Evolutionary conservation across 2,113 vertebrate species (phyloP).

Genomic region (Callionymus lyra): DNA sequence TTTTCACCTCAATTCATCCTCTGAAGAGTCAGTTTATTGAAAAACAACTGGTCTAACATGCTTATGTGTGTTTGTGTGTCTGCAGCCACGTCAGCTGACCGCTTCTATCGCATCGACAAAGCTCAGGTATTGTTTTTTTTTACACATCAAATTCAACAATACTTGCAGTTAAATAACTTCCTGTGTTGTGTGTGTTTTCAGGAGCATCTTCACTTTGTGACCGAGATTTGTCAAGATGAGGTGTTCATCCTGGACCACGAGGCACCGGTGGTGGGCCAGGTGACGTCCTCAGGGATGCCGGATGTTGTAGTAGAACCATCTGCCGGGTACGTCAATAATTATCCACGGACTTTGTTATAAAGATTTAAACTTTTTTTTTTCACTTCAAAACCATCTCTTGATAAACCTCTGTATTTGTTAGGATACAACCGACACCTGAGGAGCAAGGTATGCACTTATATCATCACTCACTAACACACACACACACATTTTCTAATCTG

Average conservation of each 20-base stretch:
- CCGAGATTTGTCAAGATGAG: slow-evolving; percentile 95
- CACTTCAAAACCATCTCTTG: not conserved
- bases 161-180: not conserved
- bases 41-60: too few species aligned
- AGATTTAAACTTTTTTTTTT: not conserved
- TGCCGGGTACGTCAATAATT: slow-evolving; percentile 63
- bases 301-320: slow-evolving; percentile 90
- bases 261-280: slow-evolving; percentile 61
- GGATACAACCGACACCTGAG: slow-evolving; percentile 51
- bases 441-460: slow-evolving; percentile 62
- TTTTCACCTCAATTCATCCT: too few species aligned
- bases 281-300: slow-evolving; percentile 77
- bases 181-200: slow-evolving; percentile 33
- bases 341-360: not conserved
- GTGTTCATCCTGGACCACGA: slow-evolving; percentile 95
- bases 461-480: too few species aligned
- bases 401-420: slow-evolving; percentile 13
- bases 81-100: slow-evolving; percentile 91
- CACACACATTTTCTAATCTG: not conserved
- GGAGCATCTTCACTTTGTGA: slow-evolving; percentile 98
- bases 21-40: not conserved
- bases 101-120: slow-evolving; percentile 96
- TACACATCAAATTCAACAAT: not conserved
- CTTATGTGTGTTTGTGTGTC: slow-evolving; percentile 6
- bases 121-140: slow-evolving; percentile 97